Conservation (phyloP, 2,888 invertebrate species). For the Metallyticus violacea region DNA sequence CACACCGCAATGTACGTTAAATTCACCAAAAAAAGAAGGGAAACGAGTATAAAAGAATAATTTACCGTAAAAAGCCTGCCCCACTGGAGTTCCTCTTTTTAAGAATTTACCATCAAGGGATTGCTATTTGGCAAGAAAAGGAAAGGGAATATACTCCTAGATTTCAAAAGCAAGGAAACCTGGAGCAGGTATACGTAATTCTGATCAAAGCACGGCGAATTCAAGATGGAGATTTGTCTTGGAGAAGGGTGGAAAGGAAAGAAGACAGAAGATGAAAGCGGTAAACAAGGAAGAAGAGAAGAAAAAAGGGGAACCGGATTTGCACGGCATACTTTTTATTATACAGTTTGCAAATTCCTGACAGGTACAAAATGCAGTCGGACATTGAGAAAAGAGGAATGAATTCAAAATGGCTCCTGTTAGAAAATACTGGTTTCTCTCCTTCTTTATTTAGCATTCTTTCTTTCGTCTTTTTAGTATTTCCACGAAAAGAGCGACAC, state of each 20-base stretch:
- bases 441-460: neutral
- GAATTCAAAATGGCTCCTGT: conserved; percentile 25
- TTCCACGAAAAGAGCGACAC: neutral
- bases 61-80: conserved; percentile 21
- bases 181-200: neutral
- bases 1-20: conserved; percentile 29
- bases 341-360: conserved; percentile 28
- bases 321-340: conserved; percentile 21
- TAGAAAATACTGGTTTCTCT: neutral
- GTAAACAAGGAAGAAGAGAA: neutral
- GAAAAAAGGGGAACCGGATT: conserved; percentile 24
- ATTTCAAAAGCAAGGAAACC: neutral
- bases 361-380: conserved; percentile 28
- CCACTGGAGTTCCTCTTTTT: conserved; percentile 7
- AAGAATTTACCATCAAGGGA: conserved; percentile 4
- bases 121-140: conserved; percentile 10
- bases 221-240: too few species aligned
- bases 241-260: too few species aligned
- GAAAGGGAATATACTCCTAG: neutral
- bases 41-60: conserved; percentile 27
- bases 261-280: neutral
- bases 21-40: conserved; percentile 23
- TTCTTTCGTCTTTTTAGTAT: too few species aligned
- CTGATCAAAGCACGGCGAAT: conserved; percentile 9
- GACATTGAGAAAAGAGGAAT: conserved; percentile 17